Base-by-base conservation (phyloP, 2,113 vertebrate genomes). In the Daboia siamensis region DNA sequence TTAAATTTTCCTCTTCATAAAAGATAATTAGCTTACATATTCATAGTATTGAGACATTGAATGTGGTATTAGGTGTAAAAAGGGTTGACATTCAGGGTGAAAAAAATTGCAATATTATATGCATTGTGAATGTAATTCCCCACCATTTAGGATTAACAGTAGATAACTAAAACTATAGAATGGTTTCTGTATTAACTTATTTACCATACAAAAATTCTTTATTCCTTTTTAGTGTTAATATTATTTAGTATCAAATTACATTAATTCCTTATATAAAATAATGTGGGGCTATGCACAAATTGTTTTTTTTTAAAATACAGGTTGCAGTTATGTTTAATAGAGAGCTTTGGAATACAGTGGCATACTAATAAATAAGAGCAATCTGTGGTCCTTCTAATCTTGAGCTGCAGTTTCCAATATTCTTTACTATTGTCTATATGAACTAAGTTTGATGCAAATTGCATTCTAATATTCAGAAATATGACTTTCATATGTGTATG, bases 21-120 rank as follows among this genome's bases (percentile, higher is more conserved):
- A 93, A 93, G 93, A 90, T 92, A 6, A 92, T 69, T 94, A 95
- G 93, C 95, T 95, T 91, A 93, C 52, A 56, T 96, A 95, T 95
- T 44, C 46, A 93, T 93, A 26, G 92, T 94, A n/a, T 91, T 87
- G 90, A 95, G 0, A 0, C 44, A 94, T 85, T 90, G 86, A 96
- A 93, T 95, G 93, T 93, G 90, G 91, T 93, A 74, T 93, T 95
- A 95, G 33, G 90, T 3, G 86, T 69, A 2, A 93, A 24, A 93
- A 92, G 0, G 0, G 23, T 26, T 94, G 87, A 95, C 86, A 90
- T 93, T 92, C 46, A 64, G 20, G 26, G 74, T 33, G 15, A 88
- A 51, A 93, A 92, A 26, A n/a, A 0, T 39, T 80, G 39, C n/a
- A 92, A 39, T 90, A 6, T 56, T 93, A 92, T 24, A 44, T 3